Conservation (phyloP, 2,113 vertebrate species). For the Solea senegalensis region DNA sequence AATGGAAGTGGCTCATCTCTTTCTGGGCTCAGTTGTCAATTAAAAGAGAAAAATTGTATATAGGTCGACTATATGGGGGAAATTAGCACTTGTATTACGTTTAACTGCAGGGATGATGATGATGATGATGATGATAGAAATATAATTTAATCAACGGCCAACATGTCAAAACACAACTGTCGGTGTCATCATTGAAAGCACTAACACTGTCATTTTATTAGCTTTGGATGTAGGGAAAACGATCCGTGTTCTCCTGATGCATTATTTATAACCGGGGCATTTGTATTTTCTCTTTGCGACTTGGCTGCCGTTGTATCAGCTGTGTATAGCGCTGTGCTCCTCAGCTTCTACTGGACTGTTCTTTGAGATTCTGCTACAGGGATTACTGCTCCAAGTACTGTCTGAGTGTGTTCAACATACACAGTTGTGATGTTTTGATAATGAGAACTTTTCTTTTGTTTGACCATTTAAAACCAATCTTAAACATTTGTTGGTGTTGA, state of each 20-base stretch:
- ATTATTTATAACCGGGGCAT: slow-evolving; percentile 79
- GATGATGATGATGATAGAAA: slow-evolving; percentile 23
- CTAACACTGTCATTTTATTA: slow-evolving; percentile 46
- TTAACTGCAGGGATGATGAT: slow-evolving; percentile 29
- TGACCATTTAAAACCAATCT: slow-evolving; percentile 21
- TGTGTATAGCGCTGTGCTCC: slow-evolving; percentile 27
- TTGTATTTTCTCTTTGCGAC: slow-evolving; percentile 57
- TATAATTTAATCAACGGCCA: slow-evolving; percentile 36
- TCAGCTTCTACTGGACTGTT: slow-evolving; percentile 16
- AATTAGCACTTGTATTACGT: slow-evolving; percentile 34
- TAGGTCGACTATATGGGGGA: slow-evolving; percentile 42
- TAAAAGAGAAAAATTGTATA: slow-evolving; percentile 51
- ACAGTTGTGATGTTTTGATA: slow-evolving; percentile 51
- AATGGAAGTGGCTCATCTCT: slow-evolving; percentile 31
- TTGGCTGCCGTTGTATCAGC: slow-evolving; percentile 38
- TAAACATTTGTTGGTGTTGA: not conserved
- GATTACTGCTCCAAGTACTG: slow-evolving; percentile 8
- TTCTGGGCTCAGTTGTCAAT: slow-evolving; percentile 10
- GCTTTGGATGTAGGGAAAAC: slow-evolving; percentile 29
- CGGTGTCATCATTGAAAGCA: slow-evolving; percentile 40
- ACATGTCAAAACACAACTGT: slow-evolving; percentile 22
- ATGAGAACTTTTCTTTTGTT: slow-evolving; percentile 32
- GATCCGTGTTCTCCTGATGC: slow-evolving; percentile 35
- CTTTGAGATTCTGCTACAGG: slow-evolving; percentile 34
- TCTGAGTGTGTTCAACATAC: slow-evolving; percentile 27